Conservation (phyloP, 30 jellyfish, hydroid and myxozoan species). For the Cassiopea andromeda region DNA sequence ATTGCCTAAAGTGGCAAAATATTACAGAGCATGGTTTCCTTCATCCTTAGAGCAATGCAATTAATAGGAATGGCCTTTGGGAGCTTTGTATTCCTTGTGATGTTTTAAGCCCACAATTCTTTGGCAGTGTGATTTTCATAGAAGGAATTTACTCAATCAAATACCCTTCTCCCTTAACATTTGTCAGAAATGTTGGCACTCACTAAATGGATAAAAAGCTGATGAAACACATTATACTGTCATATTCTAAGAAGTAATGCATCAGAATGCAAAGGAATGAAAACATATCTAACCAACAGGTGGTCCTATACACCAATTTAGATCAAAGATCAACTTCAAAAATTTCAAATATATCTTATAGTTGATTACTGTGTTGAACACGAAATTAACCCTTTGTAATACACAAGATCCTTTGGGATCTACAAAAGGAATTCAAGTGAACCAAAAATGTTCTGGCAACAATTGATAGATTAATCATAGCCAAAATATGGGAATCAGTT, state of each 20-base stretch:
- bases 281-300: conserved; percentile 47
- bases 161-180: too few species aligned
- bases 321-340: conserved; percentile 64
- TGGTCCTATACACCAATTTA: conserved; percentile 56
- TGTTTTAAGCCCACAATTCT: too few species aligned
- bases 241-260: conserved; percentile 22
- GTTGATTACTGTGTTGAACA: conserved; percentile 69
- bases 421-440: not conserved
- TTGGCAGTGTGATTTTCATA: too few species aligned
- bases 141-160: too few species aligned
- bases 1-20: too few species aligned
- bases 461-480: too few species aligned
- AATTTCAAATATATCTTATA: conserved; percentile 45
- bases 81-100: too few species aligned
- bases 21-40: too few species aligned
- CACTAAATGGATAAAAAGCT: not conserved
- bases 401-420: not conserved
- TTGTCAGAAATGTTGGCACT: not conserved
- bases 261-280: conserved; percentile 51
- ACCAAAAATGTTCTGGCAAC: too few species aligned
- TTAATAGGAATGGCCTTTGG: too few species aligned
- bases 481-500: too few species aligned
- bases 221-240: not conserved
- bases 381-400: conserved; percentile 56
- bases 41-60: too few species aligned